phyloP scores from a whole-genome alignment of 2,113 vertebrate species.

The Colaptes auratus region DNA sequence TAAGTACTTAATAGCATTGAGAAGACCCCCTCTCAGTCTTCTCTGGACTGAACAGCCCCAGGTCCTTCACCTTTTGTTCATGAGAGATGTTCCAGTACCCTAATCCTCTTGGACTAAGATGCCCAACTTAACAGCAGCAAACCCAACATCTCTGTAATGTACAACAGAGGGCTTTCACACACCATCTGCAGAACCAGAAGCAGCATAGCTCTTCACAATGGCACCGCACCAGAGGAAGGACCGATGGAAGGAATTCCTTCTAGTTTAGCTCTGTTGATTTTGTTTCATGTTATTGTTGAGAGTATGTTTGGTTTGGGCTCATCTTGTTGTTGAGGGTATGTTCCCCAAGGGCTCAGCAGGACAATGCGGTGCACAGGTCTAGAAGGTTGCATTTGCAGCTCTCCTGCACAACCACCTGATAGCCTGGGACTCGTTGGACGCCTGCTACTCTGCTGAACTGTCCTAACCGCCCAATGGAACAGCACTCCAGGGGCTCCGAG shows the following conservation, averaged over 20 bases:
- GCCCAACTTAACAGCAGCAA: neutral
- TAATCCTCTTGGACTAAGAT: neutral
- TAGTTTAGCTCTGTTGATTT: neutral
- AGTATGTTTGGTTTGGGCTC: neutral
- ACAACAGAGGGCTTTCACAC: fast-evolving
- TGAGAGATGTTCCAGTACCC: too few species aligned
- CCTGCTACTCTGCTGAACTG: neutral
- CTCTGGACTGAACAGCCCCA: too few species aligned
- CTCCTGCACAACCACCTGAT: neutral
- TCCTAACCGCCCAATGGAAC: neutral
- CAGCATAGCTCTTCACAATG: neutral
- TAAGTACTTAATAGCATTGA: too few species aligned
- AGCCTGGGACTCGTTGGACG: neutral
- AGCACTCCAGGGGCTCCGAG: neutral
- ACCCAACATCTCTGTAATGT: neutral
- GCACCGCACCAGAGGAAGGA: neutral
- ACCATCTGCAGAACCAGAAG: neutral
- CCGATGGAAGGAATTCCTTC: neutral
- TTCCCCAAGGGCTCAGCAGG: neutral
- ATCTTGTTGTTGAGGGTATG: neutral
- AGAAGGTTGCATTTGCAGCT: neutral
- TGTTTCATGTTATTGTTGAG: neutral
- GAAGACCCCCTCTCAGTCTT: too few species aligned
- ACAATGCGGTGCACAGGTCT: neutral
- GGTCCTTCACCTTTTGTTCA: too few species aligned